Conservation (phyloP, 2,888 invertebrate species). For the Dascillus cervinus region DNA sequence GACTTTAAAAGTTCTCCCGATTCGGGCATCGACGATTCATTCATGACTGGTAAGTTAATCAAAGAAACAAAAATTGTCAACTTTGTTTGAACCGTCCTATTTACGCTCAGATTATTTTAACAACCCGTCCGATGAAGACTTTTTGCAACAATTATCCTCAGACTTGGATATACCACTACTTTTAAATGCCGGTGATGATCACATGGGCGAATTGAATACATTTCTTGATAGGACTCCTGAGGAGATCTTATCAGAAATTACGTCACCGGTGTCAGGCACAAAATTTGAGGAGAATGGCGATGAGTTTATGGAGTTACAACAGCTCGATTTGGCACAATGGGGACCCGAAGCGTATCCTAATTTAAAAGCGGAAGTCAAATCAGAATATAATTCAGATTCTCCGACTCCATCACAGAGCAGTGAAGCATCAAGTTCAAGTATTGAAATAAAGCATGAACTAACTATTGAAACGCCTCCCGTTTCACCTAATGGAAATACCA, state of each 20-base stretch:
- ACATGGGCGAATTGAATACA: slow-evolving; percentile 33
- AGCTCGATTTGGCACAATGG: slow-evolving; percentile 24
- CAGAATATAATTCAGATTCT: slow-evolving; percentile 24
- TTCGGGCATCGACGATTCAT: slow-evolving; percentile 32
- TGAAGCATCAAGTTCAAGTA: slow-evolving; percentile 7
- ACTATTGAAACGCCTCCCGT: slow-evolving; percentile 20
- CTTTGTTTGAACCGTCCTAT: background rate
- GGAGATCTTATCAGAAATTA: slow-evolving; percentile 35
- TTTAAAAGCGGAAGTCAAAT: slow-evolving; percentile 28
- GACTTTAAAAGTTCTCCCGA: slow-evolving; percentile 35
- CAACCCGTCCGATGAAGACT: slow-evolving; percentile 36
- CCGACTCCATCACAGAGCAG: slow-evolving; percentile 23
- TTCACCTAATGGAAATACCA: too few relatives aligned
- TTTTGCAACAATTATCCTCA: slow-evolving; percentile 35
- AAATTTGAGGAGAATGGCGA: slow-evolving; percentile 16
- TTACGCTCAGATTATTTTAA: slow-evolving; percentile 35
- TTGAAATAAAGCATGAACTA: slow-evolving; percentile 16
- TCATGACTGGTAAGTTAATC: slow-evolving; percentile 27
- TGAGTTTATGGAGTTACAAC: slow-evolving; percentile 21
- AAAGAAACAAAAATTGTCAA: background rate
- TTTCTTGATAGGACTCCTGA: slow-evolving; percentile 35
- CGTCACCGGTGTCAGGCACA: slow-evolving; percentile 16
- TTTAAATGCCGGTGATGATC: slow-evolving; percentile 35
- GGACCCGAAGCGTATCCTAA: slow-evolving; percentile 25
- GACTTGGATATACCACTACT: slow-evolving; percentile 37